Base-by-base conservation (phyloP, 2,797 vertebrate species). In the Gadopsis marmoratus region DNA sequence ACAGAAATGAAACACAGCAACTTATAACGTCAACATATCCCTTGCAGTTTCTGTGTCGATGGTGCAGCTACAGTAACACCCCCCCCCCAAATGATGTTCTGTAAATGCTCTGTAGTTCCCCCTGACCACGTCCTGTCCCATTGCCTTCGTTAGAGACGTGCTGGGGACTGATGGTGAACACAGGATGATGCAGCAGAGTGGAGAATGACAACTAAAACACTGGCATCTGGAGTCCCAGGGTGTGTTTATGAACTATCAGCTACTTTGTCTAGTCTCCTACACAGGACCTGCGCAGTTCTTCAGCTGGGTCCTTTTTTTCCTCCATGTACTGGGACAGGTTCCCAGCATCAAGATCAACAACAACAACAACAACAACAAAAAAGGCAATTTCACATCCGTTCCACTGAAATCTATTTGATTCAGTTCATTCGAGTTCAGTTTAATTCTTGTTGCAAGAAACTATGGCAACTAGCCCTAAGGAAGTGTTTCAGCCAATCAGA, bases 391-490 rank as follows among this genome's bases (percentile, higher is more conserved):
- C 86, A 89, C 78, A 90, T 91, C 87, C 91, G 64, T 90, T 90
- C 67, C 55, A 54, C 71, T 90, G 76, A 89, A 84, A 78, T 86
- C 74, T 76, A 66, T 79, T 87, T 50, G 70, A 70, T 85, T 85
- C 84, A 88, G 88, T 90, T 90, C 80, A 72, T 82, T 82, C 78
- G 65, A 89, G 91, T 88, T 91, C 87, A 84, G 76, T 87, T 84
- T 84, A 77, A 76, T 78, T 89, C 79, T 90, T 86, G 86, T 89
- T 91, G 88, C 87, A 87, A 75, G 88, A 88, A 93, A 92, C 86
- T 90, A 90, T 88, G 86, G 90, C 86, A 92, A 88, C 90, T 86
- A 92, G 89, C 88, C 91, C 89, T 81, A 91, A 88, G 84, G 89
- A 90, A 79, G 86, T 88, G 84, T 90, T 87, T 79, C 86, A 89